Percentiles rank a stretch among this genome's conserved stretches.
These are phyloP conservation scores for Lates calcarifer DNA, from an alignment of 2,113 vertebrate species.

Conservation along the genomic window DNA sequence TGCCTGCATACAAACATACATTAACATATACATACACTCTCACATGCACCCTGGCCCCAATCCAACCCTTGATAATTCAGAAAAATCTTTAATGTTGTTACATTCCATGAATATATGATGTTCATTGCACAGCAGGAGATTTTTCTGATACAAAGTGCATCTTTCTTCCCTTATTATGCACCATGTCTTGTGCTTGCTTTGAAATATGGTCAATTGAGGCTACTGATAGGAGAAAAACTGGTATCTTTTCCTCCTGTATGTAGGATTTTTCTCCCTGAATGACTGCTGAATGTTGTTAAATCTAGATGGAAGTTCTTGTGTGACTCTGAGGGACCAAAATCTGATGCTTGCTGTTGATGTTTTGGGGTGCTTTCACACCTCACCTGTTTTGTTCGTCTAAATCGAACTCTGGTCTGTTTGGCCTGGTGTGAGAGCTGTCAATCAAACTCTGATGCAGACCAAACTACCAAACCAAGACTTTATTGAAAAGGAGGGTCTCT, in stretches of 20 bases:
- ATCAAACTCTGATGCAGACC: background rate
- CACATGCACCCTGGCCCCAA: constrained; percentile 6
- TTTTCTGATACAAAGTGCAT: constrained; percentile 10
- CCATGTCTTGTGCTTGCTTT: background rate
- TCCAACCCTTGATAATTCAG: constrained; percentile 30
- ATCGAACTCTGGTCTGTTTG: background rate
- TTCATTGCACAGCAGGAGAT: background rate
- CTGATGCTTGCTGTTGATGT: background rate
- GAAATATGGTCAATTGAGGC: background rate
- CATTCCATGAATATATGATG: constrained; percentile 21
- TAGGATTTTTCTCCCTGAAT: background rate
- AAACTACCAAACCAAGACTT: background rate
- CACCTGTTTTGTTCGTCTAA: background rate
- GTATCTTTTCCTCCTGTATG: background rate
- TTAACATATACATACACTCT: background rate
- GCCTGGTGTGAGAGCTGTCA: background rate
- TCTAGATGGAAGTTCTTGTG: background rate
- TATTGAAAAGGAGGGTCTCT: too few species aligned
- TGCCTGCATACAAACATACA: constrained; percentile 24
- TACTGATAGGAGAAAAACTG: background rate
- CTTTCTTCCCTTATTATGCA: constrained; percentile 3
- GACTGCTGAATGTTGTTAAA: background rate
- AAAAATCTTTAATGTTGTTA: constrained; percentile 31
- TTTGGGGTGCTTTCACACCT: background rate
- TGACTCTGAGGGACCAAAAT: background rate